Conservation (phyloP, 2,797 vertebrate genomes). For the Dromococcyx pavoninus region DNA sequence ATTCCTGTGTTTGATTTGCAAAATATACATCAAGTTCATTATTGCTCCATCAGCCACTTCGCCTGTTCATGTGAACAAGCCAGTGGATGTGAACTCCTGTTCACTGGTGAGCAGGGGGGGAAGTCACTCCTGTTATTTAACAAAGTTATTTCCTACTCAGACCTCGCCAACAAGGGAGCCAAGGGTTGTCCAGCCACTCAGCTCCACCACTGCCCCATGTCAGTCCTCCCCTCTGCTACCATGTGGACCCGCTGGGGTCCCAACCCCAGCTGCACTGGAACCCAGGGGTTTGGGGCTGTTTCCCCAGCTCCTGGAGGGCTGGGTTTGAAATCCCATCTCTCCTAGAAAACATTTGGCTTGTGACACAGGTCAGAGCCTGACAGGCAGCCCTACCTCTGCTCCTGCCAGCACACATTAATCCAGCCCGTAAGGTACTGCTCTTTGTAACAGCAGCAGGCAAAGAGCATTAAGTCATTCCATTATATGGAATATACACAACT, state of each 20-base stretch:
- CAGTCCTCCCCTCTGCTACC: background rate
- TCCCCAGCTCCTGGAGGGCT: background rate
- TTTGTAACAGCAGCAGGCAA: fast-evolving
- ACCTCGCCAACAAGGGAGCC: background rate
- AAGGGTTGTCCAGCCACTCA: background rate
- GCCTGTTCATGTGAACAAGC: background rate
- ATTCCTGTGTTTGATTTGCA: background rate
- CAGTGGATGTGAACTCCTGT: background rate
- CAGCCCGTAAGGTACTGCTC: background rate
- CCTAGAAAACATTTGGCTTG: background rate
- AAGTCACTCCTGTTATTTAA: background rate
- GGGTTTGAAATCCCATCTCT: background rate
- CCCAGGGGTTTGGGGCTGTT: background rate
- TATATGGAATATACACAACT: fast-evolving
- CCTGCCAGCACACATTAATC: background rate
- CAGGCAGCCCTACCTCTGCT: background rate
- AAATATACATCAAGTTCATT: background rate
- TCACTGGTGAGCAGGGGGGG: background rate
- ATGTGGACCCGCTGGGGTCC: background rate
- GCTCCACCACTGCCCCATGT: background rate
- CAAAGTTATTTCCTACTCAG: background rate
- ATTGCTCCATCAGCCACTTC: background rate
- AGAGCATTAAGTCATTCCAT: background rate
- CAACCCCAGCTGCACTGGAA: background rate
- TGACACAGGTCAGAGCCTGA: background rate